Conservation (phyloP, 2,113 vertebrate genomes). For the Bettongia penicillata region DNA sequence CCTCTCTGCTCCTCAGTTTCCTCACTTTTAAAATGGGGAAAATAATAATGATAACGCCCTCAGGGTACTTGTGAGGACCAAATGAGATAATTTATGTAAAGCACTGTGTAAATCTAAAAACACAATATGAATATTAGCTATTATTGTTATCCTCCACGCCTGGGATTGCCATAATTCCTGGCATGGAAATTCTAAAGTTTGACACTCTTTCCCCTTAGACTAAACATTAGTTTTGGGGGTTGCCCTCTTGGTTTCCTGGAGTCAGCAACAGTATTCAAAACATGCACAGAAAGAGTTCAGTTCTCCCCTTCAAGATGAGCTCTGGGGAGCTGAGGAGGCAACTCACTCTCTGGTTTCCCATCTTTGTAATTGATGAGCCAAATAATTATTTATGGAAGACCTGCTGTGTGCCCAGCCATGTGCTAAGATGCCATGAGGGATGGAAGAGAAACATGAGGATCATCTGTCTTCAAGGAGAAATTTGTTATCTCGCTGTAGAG, state of each 20-base stretch:
- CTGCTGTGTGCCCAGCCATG: not conserved
- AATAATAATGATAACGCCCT: not conserved
- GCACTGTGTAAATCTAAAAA: not conserved
- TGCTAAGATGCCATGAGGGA: not conserved
- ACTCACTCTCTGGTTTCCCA: not conserved
- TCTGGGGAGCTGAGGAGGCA: not conserved
- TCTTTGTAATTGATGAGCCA: not conserved
- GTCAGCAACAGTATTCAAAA: not conserved
- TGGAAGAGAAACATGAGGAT: not conserved
- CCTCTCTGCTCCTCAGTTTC: not conserved
- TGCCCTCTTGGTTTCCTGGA: not conserved
- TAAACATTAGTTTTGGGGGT: not conserved
- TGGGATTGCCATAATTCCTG: not conserved
- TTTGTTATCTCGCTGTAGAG: not conserved
- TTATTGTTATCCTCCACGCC: not conserved
- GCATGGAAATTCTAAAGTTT: not conserved
- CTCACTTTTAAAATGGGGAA: not conserved
- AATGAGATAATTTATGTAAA: not conserved
- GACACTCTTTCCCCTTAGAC: not conserved
- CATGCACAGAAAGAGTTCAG: not conserved
- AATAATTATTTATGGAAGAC: not conserved
- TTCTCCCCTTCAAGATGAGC: not conserved
- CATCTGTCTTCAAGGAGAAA: not conserved
- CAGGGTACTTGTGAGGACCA: not conserved
- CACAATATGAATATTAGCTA: not conserved